Evolutionary conservation across 1,140 invertebrate genomes (phyloP), one percentile per base, ranked within the genome.

Genomic region (Luehdorfia chinensis): DNA sequence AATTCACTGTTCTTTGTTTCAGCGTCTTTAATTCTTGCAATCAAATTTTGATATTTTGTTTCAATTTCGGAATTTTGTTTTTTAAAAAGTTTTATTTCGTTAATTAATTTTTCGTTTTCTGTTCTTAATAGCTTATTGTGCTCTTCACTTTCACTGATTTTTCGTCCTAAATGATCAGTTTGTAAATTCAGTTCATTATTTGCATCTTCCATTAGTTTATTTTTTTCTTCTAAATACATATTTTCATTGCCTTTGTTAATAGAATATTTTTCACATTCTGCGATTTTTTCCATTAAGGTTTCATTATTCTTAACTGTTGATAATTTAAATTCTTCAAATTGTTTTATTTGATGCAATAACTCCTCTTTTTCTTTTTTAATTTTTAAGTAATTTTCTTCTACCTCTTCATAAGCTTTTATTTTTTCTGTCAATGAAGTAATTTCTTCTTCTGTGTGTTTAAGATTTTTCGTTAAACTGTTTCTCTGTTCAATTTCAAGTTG

Each of bases 221-320:
- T 48, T 32, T 23, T 58, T 44, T 19, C 64, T 43, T 14, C 39
- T 49, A 36, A 56, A 44, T 28, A 25, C 34, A 37, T 58, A 47
- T 28, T 71, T 57, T 44, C 73, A 56, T 15, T 43, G 46, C 12
- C 47, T 46, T 25, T 50, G 34, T 23, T 19, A 21, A 9, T 62
- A 45, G 19, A 46, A 41, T 47, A 32, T 52, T 8, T 31, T 48
- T 13, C 32, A 19, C 6, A 59, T 32, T 11, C 21, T 23, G 2
- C 11, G 39, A 41, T 28, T 8, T 14, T 14, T 9, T 27, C 13
- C 23, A 28, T 28, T 15, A 15, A 28, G 5, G 6, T n/a, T 4
- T 28, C 7, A 9, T 31, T 12, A 12, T 12, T 13, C 30, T 31
- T 31, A 3, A 3, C 19, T 21, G 19, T 6, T 3, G 19, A 3